Conservation (phyloP, 2,113 vertebrate genomes). For the Podarcis muralis region DNA sequence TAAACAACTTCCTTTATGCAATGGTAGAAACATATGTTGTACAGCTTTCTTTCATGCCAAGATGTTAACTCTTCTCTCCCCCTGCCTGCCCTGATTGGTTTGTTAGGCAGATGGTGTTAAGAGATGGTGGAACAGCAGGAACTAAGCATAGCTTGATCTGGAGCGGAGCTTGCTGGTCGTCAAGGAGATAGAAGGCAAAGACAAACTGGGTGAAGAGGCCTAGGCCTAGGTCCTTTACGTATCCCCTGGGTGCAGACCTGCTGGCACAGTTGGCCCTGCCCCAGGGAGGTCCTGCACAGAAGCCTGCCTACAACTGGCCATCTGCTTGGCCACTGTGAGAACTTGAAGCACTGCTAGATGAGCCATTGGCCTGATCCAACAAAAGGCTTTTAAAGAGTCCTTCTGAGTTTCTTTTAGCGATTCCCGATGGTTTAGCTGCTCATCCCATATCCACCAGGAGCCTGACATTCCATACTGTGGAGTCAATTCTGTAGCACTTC, state of each 20-base stretch:
- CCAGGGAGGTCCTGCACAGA: no score
- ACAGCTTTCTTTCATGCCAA: slow-evolving; percentile 51
- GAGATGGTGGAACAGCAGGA: slow-evolving; percentile 22
- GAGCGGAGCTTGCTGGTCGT: not conserved
- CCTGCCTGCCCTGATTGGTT: slow-evolving; percentile 9
- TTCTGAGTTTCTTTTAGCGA: no score
- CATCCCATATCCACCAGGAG: no score
- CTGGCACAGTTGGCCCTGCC: no score
- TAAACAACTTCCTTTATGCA: slow-evolving; percentile 70
- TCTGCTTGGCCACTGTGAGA: no score
- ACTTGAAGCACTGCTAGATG: not conserved
- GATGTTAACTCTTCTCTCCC: slow-evolving; percentile 42
- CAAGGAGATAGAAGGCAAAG: not conserved
- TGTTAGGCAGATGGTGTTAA: not conserved
- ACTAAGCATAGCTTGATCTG: accelerated
- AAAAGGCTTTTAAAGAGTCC: no score
- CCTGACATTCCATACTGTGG: no score
- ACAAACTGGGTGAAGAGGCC: not conserved
- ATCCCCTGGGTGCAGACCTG: no score
- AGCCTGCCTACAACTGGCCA: not conserved
- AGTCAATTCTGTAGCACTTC: no score
- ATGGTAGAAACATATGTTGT: slow-evolving; percentile 55
- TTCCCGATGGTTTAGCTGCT: no score
- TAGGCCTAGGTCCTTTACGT: no score
- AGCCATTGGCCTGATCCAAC: not conserved